Percentiles rank a stretch among this genome's conserved stretches.
Evolutionary conservation across 2,113 vertebrate genomes (phyloP).

Genomic region (Eleginops maclovinus): DNA sequence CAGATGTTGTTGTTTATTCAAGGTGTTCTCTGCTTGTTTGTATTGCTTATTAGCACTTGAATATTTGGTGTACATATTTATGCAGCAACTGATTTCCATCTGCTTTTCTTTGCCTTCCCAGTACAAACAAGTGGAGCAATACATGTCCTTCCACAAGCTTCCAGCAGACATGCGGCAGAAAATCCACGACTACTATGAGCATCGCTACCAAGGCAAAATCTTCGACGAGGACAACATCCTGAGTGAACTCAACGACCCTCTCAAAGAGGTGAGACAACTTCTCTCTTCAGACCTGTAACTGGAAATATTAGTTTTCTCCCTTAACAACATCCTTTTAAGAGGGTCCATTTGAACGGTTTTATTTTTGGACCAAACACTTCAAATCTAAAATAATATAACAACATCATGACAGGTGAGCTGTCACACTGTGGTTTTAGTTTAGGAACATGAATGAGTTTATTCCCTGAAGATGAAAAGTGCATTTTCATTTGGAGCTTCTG

Average conservation of each 20-base stretch:
- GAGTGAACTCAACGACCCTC: conserved; percentile 97
- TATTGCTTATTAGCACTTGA: neutral
- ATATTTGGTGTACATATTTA: neutral
- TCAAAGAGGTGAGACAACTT: conserved; percentile 92
- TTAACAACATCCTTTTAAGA: conserved; percentile 9
- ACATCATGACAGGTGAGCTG: conserved; percentile 37
- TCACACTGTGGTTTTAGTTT: conserved; percentile 33
- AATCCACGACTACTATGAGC: conserved; percentile 99
- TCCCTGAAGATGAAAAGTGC: conserved; percentile 21
- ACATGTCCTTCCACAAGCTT: conserved; percentile 99
- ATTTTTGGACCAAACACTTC: conserved; percentile 54
- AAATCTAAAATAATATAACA: conserved; percentile 8
- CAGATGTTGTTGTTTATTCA: conserved; percentile 31
- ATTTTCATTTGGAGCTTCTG: conserved; percentile 33
- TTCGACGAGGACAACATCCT: conserved; percentile 99
- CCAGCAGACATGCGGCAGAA: conserved; percentile 99
- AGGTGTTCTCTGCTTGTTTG: neutral
- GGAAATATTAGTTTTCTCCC: neutral
- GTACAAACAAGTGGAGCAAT: conserved; percentile 99
- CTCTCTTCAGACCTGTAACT: neutral
- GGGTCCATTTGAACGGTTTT: conserved; percentile 29
- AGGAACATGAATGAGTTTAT: conserved; percentile 33
- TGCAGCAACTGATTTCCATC: conserved; percentile 17
- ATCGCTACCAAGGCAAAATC: conserved; percentile 99
- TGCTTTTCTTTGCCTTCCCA: conserved; percentile 72